Base-by-base conservation (phyloP, 64 coral and sea anemone species). In the Porites australiensis region DNA sequence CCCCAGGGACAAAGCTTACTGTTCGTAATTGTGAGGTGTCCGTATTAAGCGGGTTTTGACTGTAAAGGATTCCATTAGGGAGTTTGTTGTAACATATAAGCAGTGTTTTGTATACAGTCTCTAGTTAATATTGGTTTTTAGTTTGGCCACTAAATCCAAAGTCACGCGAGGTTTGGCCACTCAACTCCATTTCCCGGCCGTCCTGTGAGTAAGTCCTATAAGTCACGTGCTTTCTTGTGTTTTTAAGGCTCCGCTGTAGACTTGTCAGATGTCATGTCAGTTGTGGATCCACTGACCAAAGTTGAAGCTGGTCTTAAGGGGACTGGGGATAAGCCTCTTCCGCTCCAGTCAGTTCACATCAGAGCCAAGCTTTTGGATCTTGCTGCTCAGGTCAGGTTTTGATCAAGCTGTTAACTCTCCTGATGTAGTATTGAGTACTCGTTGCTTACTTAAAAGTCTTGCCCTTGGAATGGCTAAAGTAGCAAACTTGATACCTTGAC, bases 301-400 rank as follows among this genome's bases (percentile, higher is more conserved):
- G 79, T 98, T 44, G 86, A 92, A 62, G 86, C 96, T 23, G 96
- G 96, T 43, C 79, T 98, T 18, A 98, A 89, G 73, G 96, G 96
- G 45, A 92, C 72, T 83, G 96, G 84, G 44, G 93, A 98, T 72
- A 88, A 89, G 61, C 84, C 89, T 37, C 73, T 98, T 12, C 96
- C 96, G 6, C 49, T 98, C 13, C 68, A 95, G 94, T 90, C 96
- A 70, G 96, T 98, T 7, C 93, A 95, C 15, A 92, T 98, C 70
- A 77, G 83, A 73, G 96, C 96, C 3, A 98, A 87, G 71, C 70
- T 98, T 20, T 57, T 98, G 77, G 96, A 98, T 79, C 67, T 98
- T 68, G 96, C 92, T 2, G 93, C 93, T 16, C 96, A 98, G 96
- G 96, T 96, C 75, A 46, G 54, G 58, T 27, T 65, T 49, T 16